A percentile compares a stretch with the other conserved stretches of the same genome.
Conservation (phyloP, 1,140 invertebrate species). For the Brachionus koreanus region DNA sequence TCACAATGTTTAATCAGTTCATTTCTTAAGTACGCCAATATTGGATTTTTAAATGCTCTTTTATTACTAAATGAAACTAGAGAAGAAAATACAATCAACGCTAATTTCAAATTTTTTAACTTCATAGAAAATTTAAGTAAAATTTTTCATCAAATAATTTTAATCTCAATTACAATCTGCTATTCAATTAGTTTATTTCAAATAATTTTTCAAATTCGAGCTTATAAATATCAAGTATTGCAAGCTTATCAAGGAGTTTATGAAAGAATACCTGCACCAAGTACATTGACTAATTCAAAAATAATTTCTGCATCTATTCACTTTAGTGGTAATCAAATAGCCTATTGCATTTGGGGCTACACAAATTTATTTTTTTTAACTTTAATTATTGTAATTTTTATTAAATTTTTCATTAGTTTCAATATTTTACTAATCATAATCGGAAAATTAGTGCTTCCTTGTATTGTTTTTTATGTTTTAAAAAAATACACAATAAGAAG, state of each 20-base stretch:
- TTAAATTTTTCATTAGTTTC: not conserved
- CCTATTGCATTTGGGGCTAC: conserved; percentile 41
- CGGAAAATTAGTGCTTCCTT: not conserved
- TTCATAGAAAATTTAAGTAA: not conserved
- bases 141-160: not conserved
- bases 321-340: conserved; percentile 9
- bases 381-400: not conserved
- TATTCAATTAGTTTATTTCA: not conserved
- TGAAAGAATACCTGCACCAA: not conserved
- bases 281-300: not conserved
- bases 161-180: not conserved
- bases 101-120: not conserved
- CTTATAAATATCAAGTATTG: conserved; percentile 11
- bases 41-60: not conserved
- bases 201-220: not conserved
- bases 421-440: not conserved
- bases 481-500: not conserved
- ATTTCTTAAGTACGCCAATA: not conserved
- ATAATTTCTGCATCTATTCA: not conserved
- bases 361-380: not conserved
- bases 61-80: not conserved
- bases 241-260: not conserved
- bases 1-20: not conserved
- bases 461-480: not conserved
- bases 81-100: not conserved